Base-by-base conservation (phyloP, 1,140 invertebrate species). In the Brachionus koreanus region DNA sequence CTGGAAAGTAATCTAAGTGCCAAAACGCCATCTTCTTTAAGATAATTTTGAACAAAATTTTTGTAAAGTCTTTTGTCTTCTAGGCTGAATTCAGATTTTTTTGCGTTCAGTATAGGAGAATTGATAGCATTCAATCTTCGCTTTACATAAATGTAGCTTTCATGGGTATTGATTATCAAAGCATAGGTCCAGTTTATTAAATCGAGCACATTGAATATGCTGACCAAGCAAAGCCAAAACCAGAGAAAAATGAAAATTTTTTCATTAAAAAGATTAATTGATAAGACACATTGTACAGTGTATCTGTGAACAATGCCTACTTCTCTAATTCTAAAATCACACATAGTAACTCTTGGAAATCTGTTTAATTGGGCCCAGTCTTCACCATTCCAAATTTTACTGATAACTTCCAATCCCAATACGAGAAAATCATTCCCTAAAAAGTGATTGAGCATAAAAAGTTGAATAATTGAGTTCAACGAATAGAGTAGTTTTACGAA, bases 241-340 rank as follows among this genome's bases (percentile, higher is more conserved):
- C 82, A 82, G 1, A 82, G 13, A 33, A 82, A 72, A 61, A 74
- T 69, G 29, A 72, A 82, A 42, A 82, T 82, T 74, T 82, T 82
- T 77, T 85, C 84, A 77, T 85, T 85, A 83, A 85, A 84, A n/a
- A 84, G 67, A 82, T 85, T 85, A 25, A 74, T 69, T 33, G 57
- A 63, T 16, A 74, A 39, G n/a, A 82, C 65, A 74, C 76, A 83
- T 42, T 74, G 82, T 2, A 74, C 69, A 3, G 83, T 82, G 46
- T 77, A 69, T 67, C 46, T 19, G 52, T 87, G 86, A 3, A 84
- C 63, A 84, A 87, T 88, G 3, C 86, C 87, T 13, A 89, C 85
- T 83, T 89, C 88, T 49, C 89, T 86, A 33, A 90, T 88, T 74
- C 90, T 86, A 85, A 90, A 90, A 83, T 90, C 89, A 76, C 89